Base-by-base conservation (phyloP, 2,797 vertebrate genomes). In the Sylvia borin region DNA sequence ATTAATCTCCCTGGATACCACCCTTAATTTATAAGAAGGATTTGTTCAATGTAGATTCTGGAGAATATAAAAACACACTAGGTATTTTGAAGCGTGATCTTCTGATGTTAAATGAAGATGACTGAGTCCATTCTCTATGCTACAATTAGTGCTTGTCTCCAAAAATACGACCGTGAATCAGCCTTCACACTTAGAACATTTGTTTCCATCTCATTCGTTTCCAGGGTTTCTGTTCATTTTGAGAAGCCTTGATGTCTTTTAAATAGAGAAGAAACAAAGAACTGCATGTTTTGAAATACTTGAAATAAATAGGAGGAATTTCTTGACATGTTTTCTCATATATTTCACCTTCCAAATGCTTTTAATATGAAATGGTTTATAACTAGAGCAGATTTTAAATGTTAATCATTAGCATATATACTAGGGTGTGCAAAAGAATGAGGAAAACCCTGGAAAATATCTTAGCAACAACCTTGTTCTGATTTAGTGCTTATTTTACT, bases 51-150 rank as follows among this genome's bases (percentile, higher is more conserved):
- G 47, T 71, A 76, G 75, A 61, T 87, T 53, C 22, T 68, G 25
- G 16, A 85, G n/a, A 67, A 71, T 53, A 31, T 38, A 38, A 90
- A 81, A 74, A 47, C 2, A 0, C 1, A 26, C 43, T 40, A 68
- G 36, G 16, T 72, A 66, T 62, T 96, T 53, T 90, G 48, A 91
- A 84, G 79, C 1, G 0, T 72, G n/a, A 71, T 64, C 40, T 92
- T 36, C 71, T 91, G 70, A 78, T 7, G 34, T 84, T 78, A 92
- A 95, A 81, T 86, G 70, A 78, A 78, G 82, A 91, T 83, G 91
- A 92, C 42, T 78, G 75, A 85, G 50, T 85, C 61, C 50, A 85
- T 92, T 91, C n/a, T 85, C 73, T 91, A 55, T 0, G 9, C 76
- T 92, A 84, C 72, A 84, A 67, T 81, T 94, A 80, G 40, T 38